Base-by-base conservation (phyloP, 2,888 invertebrate genomes). In the Conus canariensis region DNA sequence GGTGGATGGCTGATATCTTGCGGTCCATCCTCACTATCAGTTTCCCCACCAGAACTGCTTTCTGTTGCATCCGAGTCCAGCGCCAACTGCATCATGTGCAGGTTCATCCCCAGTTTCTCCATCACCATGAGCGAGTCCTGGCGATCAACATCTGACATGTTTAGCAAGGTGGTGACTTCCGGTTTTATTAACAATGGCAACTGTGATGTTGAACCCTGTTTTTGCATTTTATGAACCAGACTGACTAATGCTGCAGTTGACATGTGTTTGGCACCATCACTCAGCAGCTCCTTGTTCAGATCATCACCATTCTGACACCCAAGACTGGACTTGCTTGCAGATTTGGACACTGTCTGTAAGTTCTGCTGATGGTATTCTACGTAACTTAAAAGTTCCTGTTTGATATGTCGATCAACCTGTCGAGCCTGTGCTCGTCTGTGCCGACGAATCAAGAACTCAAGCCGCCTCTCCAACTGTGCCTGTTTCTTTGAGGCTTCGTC, bases 21-120 rank as follows among this genome's bases (percentile, higher is more conserved):
- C 25, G 12, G 12, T 80, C 96, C 96, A 90, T 98, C 97, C 96
- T 99, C 99, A 96, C 98, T 98, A 95, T 98, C 98, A 19, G 82
- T 58, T 96, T 99, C 99, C 67, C 98, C 98, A 89, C 98, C 99
- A 25, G 99, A 99, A 95, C 98, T 99, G 91, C 98, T 98, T 25
- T 98, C 98, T 0, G 99, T 99, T 70, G 98, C 98, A 97, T 99
- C 99, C 1, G 98, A 98, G 96, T 99, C 99, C 92, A 98, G 97
- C 94, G 97, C 97, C 91, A 97, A 97, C 95, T 98, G 98, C 90
- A 98, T 97, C 92, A 98, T 97, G 59, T 97, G 97, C 93, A 98
- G 96, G 96, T 98, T 98, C 0, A 97, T 97, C 87, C 97, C 97
- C 92, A 99, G 96, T 25, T 98, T 97, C n/a, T 98, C 98, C 0